These are phyloP conservation scores for Zoanthus solanderi DNA, from an alignment of 92 coral and sea anemone genomes.

Conservation along the genomic window DNA sequence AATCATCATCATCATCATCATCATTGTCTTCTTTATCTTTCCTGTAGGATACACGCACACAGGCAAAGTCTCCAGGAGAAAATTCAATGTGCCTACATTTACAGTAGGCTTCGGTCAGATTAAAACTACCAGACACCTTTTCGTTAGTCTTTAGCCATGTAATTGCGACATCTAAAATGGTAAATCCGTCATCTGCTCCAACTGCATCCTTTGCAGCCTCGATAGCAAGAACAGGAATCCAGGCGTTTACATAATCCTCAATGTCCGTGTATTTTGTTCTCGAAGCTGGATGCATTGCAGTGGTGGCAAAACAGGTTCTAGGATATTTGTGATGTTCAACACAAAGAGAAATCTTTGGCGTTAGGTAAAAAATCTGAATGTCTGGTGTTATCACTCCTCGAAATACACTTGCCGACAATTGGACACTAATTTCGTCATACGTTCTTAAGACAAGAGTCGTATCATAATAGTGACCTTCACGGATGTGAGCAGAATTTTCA, in stretches of 20 bases:
- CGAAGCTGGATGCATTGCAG: conserved; percentile 70
- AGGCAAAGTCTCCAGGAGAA: conserved; percentile 70
- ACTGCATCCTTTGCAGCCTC: conserved; percentile 89
- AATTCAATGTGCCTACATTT: conserved; percentile 59
- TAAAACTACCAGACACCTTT: conserved; percentile 35
- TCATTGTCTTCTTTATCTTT: neutral
- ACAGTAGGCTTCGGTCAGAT: conserved; percentile 61
- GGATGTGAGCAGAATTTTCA: neutral
- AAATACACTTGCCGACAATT: conserved; percentile 68
- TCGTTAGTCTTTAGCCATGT: conserved; percentile 28
- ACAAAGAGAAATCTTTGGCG: conserved; percentile 74
- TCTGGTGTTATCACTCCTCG: conserved; percentile 79
- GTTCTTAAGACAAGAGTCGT: conserved; percentile 58
- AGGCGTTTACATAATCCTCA: conserved; percentile 64
- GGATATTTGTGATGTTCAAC: conserved; percentile 88
- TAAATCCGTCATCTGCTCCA: conserved; percentile 72
- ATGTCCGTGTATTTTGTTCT: conserved; percentile 54
- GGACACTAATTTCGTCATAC: conserved; percentile 73
- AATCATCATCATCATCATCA: neutral
- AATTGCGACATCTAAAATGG: conserved; percentile 60
- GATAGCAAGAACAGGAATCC: conserved; percentile 93
- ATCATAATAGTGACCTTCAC: conserved; percentile 69
- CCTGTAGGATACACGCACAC: conserved; percentile 62
- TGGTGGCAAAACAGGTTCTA: conserved; percentile 77
- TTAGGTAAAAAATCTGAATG: conserved; percentile 79